phyloP scores from a whole-genome alignment of 2,888 invertebrate genomes.

The Himalopsyche tibetana region DNA sequence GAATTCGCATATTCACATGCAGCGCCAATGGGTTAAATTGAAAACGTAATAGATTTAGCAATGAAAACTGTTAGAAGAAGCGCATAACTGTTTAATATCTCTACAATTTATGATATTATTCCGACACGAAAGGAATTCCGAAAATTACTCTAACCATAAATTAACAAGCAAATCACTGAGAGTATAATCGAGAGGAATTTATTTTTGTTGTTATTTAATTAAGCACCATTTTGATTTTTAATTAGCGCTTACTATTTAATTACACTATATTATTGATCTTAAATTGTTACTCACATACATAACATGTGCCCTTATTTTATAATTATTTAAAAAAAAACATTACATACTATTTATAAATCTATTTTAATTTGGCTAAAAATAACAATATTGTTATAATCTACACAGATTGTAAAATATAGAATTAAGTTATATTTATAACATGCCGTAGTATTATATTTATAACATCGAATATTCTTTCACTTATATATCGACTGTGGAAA shows the following conservation, averaged over 20 bases:
- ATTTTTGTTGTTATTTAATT: not conserved
- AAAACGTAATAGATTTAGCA: not conserved
- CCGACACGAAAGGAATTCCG: not conserved
- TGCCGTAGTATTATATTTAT: too few relatives aligned
- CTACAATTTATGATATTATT: conserved; percentile 19
- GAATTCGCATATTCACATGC: too few relatives aligned
- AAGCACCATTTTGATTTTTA: not conserved
- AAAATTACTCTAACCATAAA: not conserved
- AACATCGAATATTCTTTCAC: too few relatives aligned
- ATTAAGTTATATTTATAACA: too few relatives aligned
- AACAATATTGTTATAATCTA: too few relatives aligned
- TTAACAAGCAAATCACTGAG: not conserved
- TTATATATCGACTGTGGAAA: too few relatives aligned
- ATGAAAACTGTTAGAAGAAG: not conserved
- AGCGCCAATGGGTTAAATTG: not conserved
- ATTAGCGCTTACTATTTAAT: not conserved
- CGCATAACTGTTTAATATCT: not conserved
- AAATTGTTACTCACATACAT: not conserved
- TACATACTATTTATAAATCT: too few relatives aligned
- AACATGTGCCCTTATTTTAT: not conserved
- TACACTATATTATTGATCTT: not conserved
- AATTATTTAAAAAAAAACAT: not conserved
- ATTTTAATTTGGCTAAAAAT: too few relatives aligned
- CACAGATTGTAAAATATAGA: too few relatives aligned
- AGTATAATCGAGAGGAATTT: not conserved